phyloP scores from a whole-genome alignment of 2,888 invertebrate genomes.

The Pecten maximus region DNA sequence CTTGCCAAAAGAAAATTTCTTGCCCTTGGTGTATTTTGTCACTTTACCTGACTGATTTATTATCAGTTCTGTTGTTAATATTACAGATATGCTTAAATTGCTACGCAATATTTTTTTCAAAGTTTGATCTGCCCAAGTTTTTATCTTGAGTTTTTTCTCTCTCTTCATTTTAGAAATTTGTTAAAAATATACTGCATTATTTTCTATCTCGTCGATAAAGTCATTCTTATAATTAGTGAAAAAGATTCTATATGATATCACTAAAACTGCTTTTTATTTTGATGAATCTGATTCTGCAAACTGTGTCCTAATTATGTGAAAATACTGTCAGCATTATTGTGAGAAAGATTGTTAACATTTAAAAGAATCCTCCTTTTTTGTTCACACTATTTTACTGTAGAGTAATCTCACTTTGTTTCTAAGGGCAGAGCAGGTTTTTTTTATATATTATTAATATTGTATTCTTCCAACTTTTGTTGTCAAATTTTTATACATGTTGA shows the following conservation, averaged over 20 bases:
- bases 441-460: conserved; percentile 36
- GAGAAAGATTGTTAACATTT: conserved; percentile 31
- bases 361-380: neutral
- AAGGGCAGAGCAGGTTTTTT: conserved; percentile 31
- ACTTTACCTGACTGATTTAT: neutral
- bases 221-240: neutral
- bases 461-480: conserved; percentile 45
- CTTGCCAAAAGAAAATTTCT: conserved; percentile 35
- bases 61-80: conserved; percentile 34
- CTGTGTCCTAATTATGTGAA: neutral
- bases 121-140: conserved; percentile 4
- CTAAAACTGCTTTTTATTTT: neutral
- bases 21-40: conserved; percentile 31
- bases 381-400: neutral
- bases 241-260: neutral
- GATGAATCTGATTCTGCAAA: neutral
- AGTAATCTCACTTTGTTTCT: conserved; percentile 38
- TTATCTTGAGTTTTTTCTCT: neutral
- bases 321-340: conserved; percentile 33
- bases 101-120: conserved; percentile 31
- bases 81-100: conserved; percentile 13
- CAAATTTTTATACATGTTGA: conserved; percentile 46
- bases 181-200: neutral
- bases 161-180: neutral
- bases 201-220: neutral